Conservation (phyloP, 2,113 vertebrate genomes). For the Varanus salvator region DNA sequence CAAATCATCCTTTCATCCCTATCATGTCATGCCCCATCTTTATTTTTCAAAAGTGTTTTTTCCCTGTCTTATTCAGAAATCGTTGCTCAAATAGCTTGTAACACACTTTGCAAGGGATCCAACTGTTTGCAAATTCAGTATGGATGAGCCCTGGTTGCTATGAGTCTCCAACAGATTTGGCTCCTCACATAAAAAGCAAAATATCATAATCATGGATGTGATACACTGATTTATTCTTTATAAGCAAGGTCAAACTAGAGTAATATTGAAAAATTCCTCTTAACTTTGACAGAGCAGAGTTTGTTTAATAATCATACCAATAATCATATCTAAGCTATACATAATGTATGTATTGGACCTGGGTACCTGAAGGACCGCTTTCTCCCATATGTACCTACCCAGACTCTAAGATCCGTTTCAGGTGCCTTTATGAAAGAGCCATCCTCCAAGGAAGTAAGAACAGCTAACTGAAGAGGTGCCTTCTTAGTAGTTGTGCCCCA, state of each 20-base stretch:
- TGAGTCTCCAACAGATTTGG: slow-evolving; percentile 6
- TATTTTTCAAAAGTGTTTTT: neutral
- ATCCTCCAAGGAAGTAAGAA: too few relatives aligned
- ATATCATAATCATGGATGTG: neutral
- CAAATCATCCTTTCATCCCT: too few relatives aligned
- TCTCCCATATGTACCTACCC: too few relatives aligned
- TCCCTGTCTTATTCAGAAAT: slow-evolving; percentile 14
- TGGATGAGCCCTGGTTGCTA: slow-evolving; percentile 9
- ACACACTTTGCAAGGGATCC: neutral
- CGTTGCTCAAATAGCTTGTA: slow-evolving; percentile 3
- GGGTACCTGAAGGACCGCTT: too few relatives aligned
- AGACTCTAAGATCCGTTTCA: too few relatives aligned
- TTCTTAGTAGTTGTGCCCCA: too few relatives aligned
- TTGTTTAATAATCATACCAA: neutral
- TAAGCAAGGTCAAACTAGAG: neutral
- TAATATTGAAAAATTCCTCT: slow-evolving; percentile 19
- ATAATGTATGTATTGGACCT: neutral
- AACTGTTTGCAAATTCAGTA: slow-evolving; percentile 8
- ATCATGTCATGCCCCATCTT: neutral
- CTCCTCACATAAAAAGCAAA: neutral
- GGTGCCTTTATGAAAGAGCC: too few relatives aligned
- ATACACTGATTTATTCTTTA: slow-evolving; percentile 27
- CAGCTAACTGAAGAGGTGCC: too few relatives aligned
- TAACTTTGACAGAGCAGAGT: neutral
- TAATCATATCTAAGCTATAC: neutral